Base-by-base conservation (phyloP, 2,888 invertebrate genomes). In the Dryobota labecula region DNA sequence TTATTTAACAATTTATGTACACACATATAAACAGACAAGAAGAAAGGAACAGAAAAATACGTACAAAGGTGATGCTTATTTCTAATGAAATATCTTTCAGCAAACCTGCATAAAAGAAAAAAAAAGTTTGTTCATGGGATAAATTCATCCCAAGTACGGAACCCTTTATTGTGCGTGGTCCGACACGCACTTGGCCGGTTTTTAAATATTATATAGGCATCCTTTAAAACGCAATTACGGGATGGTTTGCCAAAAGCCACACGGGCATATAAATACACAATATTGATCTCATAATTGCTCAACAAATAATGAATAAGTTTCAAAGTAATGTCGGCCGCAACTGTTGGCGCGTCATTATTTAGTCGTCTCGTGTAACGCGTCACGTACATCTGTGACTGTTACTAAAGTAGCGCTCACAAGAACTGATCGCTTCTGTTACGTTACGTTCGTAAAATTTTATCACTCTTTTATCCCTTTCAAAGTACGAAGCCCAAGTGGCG, bases 301-400 rank as follows among this genome's bases (percentile, higher is more conserved):
- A 68, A 41, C 45, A 75, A 67, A 69, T 61, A 85, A 79, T 68
- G 75, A 82, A 75, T 80, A 74, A 79, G 78, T 79, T 84, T 66
- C 69, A 56, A 69, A 76, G 82, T 73, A 83, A 73, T 85, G 87
- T 88, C 86, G 79, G 69, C 78, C 76, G 73, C 87, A 87, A 86
- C 83, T 86, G 89, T 82, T 80, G 81, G 83, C 77, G 82, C 79
- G 86, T 89, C 90, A 90, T 90, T 90, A 90, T 90, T 90, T 88
- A 88, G 86, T 88, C 88, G 88, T 90, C 86, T 82, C 83, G 82
- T 88, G 89, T 89, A 82, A 85, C 83, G 79, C 83, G 89, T 90
- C 90, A 86, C 76, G 76, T 88, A 85, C 91, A 90, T 88, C 87
- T 88, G 90, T 64, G 86, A 82, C 84, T 81, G 66, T 73, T 68